Base-by-base conservation (phyloP, 2,797 vertebrate species). In the Pogoniulus pusillus region DNA sequence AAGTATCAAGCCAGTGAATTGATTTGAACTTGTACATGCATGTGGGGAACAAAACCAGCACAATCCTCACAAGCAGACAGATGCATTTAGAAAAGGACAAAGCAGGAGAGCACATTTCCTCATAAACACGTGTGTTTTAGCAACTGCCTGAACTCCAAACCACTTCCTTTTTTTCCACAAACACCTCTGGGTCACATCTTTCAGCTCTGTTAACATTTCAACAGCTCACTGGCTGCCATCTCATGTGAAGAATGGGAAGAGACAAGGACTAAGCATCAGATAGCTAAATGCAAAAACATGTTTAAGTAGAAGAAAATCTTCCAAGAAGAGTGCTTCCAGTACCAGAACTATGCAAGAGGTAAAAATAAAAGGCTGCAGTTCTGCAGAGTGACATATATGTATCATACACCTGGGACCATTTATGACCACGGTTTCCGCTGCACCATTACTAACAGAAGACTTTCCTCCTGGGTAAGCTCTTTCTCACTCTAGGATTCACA, bases 401-500 rank as follows among this genome's bases (percentile, higher is more conserved):
- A 43, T 82, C 79, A 45, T 59, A 59, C 89, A 78, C 26, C 43
- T 53, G 82, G 73, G 78, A 89, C 51, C 7, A 2, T 65, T 80
- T 65, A 86, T 19, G 18, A 37, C 51, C 3, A 0, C 47, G 74
- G 11, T 64, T 86, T 76, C 49, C 22, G 37, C 32, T 55, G 30
- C 74, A 55, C 4, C 41, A 84, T 30, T 32, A 60, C 43, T 35
- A 85, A 62, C 43, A 64, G 66, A 89, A 91, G 80, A 75, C 7
- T 8, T 89, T 77, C 86, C 89, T 87, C 58, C 32, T 69, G 65
- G 63, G 58, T 14, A 87, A 91, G 62, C 12, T 77, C 54, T 73
- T 86, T 91, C 72, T 85, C 65, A 80, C 85, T 85, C 62, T 34
- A 54, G 78, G 75, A 90, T 80, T 85, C 90, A 95, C 75, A 87